Evolutionary conservation across 2,113 vertebrate species (phyloP).

Genomic region (Dromas ardeola): DNA sequence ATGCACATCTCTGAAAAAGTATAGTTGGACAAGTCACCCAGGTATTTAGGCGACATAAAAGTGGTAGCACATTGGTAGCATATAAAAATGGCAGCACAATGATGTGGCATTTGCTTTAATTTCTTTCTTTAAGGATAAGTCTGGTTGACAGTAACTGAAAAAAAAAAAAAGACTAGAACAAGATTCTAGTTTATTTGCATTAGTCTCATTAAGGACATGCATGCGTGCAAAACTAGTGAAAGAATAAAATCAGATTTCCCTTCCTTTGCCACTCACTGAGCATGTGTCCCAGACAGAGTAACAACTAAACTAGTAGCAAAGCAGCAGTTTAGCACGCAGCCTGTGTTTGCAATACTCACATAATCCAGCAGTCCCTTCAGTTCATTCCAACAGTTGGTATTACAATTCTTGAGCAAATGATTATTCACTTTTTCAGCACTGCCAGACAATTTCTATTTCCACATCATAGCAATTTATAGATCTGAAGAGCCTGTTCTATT

Average conservation of each 20-base stretch:
- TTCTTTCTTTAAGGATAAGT: not conserved
- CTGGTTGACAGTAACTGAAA: not conserved
- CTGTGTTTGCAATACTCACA: not conserved
- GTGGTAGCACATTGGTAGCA: not conserved
- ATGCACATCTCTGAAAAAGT: not conserved
- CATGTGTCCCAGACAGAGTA: not conserved
- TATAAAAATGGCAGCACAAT: not conserved
- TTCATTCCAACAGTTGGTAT: fast-evolving
- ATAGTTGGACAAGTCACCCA: not conserved
- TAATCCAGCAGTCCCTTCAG: not conserved
- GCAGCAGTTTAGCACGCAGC: not conserved
- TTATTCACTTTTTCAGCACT: not conserved
- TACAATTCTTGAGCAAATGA: not conserved
- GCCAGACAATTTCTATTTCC: not conserved
- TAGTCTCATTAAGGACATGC: not conserved
- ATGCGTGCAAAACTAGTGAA: not conserved
- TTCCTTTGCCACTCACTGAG: not conserved
- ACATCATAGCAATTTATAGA: not conserved
- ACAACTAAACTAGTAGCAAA: not conserved
- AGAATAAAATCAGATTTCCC: not conserved
- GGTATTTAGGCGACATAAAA: not conserved
- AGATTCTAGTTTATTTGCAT: not conserved
- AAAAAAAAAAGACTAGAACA: not conserved
- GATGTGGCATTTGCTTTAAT: not conserved
- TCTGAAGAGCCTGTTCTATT: not conserved